Percentiles rank a stretch among this genome's conserved stretches.
Conservation (phyloP, 2,888 invertebrate genomes). For the Sminthurides aquaticus region DNA sequence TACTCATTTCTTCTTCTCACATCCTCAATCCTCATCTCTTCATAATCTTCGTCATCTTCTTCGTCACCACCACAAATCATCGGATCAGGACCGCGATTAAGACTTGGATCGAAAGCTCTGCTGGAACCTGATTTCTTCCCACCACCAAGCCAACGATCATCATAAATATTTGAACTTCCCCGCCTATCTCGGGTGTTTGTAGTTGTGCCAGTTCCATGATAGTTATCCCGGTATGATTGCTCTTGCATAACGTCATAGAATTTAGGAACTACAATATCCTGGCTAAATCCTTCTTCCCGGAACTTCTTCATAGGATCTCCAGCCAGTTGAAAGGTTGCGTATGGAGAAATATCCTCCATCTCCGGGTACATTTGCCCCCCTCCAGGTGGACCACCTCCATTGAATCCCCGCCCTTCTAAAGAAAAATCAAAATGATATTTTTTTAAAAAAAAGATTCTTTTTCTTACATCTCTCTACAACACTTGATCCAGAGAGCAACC, state of each 20-base stretch:
- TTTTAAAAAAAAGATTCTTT: no score
- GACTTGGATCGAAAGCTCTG: background rate
- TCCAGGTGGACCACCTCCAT: conserved; percentile 12
- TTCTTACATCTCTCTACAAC: no score
- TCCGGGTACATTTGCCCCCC: conserved; percentile 18
- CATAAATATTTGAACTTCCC: background rate
- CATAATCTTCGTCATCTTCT: background rate
- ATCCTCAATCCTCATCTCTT: background rate
- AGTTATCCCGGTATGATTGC: conserved; percentile 6
- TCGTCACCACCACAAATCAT: background rate
- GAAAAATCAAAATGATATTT: no score
- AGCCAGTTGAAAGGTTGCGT: conserved; percentile 83
- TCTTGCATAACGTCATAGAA: conserved; percentile 36
- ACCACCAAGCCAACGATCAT: background rate
- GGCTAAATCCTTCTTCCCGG: conserved; percentile 38
- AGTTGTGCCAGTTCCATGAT: background rate
- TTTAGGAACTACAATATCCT: conserved; percentile 41
- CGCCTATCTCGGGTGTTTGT: background rate
- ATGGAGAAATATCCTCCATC: conserved; percentile 86
- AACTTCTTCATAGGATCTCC: conserved; percentile 52
- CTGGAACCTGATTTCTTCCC: background rate
- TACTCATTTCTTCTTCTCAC: background rate
- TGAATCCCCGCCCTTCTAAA: background rate
- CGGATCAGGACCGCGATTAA: background rate
- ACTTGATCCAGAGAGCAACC: no score